Conservation (phyloP, 2,113 vertebrate genomes). For the Silurus meridionalis region DNA sequence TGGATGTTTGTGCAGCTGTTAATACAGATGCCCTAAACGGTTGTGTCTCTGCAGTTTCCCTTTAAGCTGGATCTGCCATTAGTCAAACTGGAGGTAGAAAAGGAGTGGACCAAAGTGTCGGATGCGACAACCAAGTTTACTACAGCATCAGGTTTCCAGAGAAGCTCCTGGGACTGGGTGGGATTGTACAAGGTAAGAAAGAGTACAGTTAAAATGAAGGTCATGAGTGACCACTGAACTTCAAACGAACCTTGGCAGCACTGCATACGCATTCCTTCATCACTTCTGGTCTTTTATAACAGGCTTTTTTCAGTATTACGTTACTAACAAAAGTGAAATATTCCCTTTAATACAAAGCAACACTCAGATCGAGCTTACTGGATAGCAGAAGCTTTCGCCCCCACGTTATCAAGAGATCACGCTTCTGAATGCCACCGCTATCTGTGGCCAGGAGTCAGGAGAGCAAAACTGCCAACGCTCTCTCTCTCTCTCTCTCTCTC, state of each 20-base stretch:
- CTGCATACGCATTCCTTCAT: neutral
- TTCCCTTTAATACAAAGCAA: neutral
- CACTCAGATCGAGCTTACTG: neutral
- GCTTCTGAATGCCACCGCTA: neutral
- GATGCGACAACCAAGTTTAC: constrained; percentile 85
- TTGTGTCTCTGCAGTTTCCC: constrained; percentile 78
- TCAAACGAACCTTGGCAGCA: neutral
- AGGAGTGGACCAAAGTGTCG: constrained; percentile 85
- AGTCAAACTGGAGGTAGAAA: constrained; percentile 84
- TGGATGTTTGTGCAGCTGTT: neutral
- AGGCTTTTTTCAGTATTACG: neutral
- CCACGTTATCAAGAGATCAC: neutral
- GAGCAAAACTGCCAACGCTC: neutral
- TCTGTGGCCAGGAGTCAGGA: neutral
- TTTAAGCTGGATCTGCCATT: constrained; percentile 81
- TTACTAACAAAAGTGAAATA: neutral
- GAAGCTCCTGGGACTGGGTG: constrained; percentile 98
- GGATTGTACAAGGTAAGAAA: constrained; percentile 88
- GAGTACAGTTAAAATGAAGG: neutral
- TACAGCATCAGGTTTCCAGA: constrained; percentile 79
- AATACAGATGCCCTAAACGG: neutral
- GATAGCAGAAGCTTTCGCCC: neutral
- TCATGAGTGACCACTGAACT: neutral
- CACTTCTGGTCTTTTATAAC: neutral
- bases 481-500: neutral